A percentile compares a stretch with the other conserved stretches of the same genome.
Conservation (phyloP, 2,113 vertebrate species). For the Misgurnus anguillicaudatus region DNA sequence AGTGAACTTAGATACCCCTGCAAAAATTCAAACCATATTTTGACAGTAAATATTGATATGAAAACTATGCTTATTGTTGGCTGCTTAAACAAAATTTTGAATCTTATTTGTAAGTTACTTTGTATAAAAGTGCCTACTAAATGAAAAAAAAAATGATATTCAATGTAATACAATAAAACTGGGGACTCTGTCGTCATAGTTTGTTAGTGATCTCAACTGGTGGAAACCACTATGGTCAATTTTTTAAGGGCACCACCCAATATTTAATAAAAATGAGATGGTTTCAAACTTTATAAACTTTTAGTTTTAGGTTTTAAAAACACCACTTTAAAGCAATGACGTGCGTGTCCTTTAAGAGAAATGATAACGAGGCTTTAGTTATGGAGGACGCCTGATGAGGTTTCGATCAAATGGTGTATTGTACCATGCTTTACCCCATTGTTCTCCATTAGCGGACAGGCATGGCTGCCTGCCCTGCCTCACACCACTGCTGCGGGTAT, state of each 20-base stretch:
- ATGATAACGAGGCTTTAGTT: not conserved
- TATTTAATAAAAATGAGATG: not conserved
- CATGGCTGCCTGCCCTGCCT: conserved; percentile 57
- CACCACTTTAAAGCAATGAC: not conserved
- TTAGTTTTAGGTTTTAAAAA: conserved; percentile 3
- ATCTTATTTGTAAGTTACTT: no score
- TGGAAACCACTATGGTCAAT: not conserved
- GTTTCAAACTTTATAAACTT: conserved; percentile 22
- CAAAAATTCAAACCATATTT: no score
- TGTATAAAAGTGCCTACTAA: no score
- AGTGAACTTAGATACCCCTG: not conserved
- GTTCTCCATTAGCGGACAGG: conserved; percentile 55
- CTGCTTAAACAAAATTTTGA: no score
- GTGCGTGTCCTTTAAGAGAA: not conserved
- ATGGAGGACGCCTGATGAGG: not conserved
- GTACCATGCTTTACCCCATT: conserved; percentile 54
- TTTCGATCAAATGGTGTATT: conserved; percentile 42
- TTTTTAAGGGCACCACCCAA: not conserved
- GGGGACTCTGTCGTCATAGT: no score
- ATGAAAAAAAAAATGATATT: no score
- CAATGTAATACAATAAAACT: no score
- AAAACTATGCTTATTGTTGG: no score
- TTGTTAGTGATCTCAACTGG: no score
- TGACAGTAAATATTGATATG: no score
- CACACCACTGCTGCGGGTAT: conserved; percentile 39